Percentiles rank a stretch among this genome's conserved stretches.
phyloP scores from a whole-genome alignment of 2,113 vertebrate species.

The Gallinago undulata region DNA sequence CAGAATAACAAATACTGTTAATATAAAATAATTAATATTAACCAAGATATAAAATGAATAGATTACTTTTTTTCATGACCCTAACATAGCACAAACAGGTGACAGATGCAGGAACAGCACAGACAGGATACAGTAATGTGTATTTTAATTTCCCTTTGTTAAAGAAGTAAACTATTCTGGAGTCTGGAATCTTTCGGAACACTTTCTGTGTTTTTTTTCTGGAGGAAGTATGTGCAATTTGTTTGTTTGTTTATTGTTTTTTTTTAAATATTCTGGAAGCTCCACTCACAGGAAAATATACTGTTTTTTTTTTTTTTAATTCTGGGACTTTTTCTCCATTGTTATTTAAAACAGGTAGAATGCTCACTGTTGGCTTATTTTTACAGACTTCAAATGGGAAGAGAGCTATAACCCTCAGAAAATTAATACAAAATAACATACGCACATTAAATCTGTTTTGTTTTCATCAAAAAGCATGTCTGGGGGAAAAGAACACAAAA shows the following conservation, averaged over 20 bases:
- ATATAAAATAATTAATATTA: neutral
- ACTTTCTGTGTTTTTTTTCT: neutral
- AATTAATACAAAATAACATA: neutral
- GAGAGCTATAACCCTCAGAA: neutral
- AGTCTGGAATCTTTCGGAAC: neutral
- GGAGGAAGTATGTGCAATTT: too few relatives aligned
- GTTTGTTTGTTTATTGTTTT: neutral
- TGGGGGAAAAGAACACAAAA: neutral
- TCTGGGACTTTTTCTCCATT: neutral
- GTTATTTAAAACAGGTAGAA: neutral
- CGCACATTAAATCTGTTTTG: fast-evolving
- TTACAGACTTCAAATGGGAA: neutral
- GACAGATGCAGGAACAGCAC: neutral
- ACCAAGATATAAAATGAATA: neutral
- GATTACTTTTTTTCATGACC: neutral
- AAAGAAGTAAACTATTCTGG: neutral
- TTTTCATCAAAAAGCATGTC: neutral
- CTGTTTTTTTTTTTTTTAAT: too few relatives aligned
- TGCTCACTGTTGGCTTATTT: neutral
- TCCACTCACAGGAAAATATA: neutral
- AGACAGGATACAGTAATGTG: neutral
- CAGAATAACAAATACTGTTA: neutral
- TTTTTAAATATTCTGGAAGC: neutral
- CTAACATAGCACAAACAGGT: neutral
- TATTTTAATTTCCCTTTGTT: neutral